Base-by-base conservation (phyloP, 2,797 vertebrate genomes). In the Hydrophis major region DNA sequence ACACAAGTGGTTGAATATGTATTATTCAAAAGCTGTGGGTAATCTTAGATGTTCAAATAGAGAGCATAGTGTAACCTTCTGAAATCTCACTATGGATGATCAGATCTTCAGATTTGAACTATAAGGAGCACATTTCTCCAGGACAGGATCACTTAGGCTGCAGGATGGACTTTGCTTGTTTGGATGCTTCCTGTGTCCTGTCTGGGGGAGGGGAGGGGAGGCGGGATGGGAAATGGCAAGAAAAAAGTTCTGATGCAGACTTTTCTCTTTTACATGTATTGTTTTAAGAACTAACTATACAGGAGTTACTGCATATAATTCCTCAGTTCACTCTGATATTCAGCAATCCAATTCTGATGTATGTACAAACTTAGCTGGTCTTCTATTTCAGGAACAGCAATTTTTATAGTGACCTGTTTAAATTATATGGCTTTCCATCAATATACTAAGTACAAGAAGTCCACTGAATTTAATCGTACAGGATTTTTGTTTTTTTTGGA, bases 141-240 rank as follows among this genome's bases (percentile, higher is more conserved):
- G 60, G 42, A 28, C 3, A 66, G 61, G 25, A 32, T 28, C 89
- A 53, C 27, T 66, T n/a, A 5, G 11, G 28, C 4, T 66, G 27
- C 28, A 66, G 27, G 22, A 6, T 74, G 2, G 32, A 74, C 69
- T 74, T 74, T 8, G 32, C 32, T 74, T 7, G n/a, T 20, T 74
- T 74, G 32, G 0, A 37, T 37, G 6, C 69, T 37, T 74, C 16
- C 20, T 83, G 12, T 83, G 74, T 25, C 37, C 74, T 47, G 4
- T 47, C 20, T 2, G 8, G 4, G 4, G 4, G 4, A 0, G 1
- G 20, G 4, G 0, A 2, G 8, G 20, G 37, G 0, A 3, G 18
- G 18, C 6, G 1, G 6, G 0, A 37, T 13, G 53, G 0, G 7
- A 42, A 37, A 42, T 42, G 20, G 37, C 74, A 83, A 83, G 37